Conservation (phyloP, 1,140 invertebrate genomes). For the Aphelenchoides fujianensis region DNA sequence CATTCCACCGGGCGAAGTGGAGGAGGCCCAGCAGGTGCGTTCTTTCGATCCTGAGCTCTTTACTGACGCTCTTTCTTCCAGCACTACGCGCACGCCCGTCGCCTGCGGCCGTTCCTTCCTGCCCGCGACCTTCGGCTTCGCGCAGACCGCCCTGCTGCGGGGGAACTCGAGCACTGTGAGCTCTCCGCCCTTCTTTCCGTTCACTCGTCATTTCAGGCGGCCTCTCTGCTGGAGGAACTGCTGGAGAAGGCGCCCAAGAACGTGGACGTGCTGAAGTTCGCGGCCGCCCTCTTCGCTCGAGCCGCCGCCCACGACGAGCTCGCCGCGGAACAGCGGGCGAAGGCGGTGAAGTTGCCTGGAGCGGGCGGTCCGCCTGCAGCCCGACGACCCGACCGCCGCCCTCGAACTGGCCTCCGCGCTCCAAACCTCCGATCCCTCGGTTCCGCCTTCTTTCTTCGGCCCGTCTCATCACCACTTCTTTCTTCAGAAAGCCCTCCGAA, state of each 20-base stretch:
- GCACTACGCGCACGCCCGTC: slow-evolving; percentile 98
- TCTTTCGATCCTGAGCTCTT: not conserved
- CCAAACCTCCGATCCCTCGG: slow-evolving; percentile 86
- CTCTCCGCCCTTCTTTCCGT: not conserved
- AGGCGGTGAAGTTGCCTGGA: slow-evolving; percentile 67
- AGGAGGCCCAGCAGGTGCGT: slow-evolving; percentile 49
- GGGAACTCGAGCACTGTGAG: slow-evolving; percentile 79
- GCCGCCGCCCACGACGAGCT: slow-evolving; percentile 77
- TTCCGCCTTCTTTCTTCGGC: not conserved
- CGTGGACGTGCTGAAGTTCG: slow-evolving; percentile 98
- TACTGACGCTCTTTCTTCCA: slow-evolving; percentile 77
- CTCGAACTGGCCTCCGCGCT: slow-evolving; percentile 97
- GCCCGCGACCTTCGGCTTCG: slow-evolving; percentile 91
- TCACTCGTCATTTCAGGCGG: slow-evolving; percentile 71
- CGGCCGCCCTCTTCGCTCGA: slow-evolving; percentile 85
- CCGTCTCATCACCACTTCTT: not conserved
- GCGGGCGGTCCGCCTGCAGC: slow-evolving; percentile 88
- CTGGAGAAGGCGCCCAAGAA: slow-evolving; percentile 93
- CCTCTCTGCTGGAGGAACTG: slow-evolving; percentile 97
- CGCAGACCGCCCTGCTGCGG: slow-evolving; percentile 97
- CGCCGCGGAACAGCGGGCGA: slow-evolving; percentile 74
- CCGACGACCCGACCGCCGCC: slow-evolving; percentile 97
- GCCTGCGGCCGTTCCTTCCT: slow-evolving; percentile 94
- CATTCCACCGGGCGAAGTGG: slow-evolving; percentile 67
- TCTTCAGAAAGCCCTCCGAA: slow-evolving; percentile 72